Evolutionary conservation across 2,888 invertebrate genomes (phyloP).

Genomic region (Baccha elongata): DNA sequence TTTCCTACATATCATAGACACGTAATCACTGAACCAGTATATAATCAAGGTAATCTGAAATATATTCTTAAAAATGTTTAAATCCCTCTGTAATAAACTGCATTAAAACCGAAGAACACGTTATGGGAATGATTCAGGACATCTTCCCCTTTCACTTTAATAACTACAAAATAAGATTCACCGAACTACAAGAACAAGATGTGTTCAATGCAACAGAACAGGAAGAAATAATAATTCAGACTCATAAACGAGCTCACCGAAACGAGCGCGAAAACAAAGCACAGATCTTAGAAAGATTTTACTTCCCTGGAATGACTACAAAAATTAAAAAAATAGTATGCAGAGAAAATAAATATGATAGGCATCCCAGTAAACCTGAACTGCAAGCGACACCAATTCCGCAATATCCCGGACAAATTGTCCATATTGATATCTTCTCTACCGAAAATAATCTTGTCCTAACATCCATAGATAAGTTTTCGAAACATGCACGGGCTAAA

Average conservation of each 20-base stretch:
- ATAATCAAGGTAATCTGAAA: neutral
- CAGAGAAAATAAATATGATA: neutral
- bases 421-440: neutral
- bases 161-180: neutral
- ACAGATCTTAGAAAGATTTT: constrained; percentile 32
- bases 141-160: constrained; percentile 1
- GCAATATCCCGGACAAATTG: constrained; percentile 1
- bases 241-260: constrained; percentile 45
- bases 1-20: neutral
- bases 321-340: neutral
- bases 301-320: neutral
- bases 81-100: constrained; percentile 38
- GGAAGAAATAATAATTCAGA: constrained; percentile 17
- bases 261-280: constrained; percentile 36
- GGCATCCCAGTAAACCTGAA: neutral
- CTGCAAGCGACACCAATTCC: neutral
- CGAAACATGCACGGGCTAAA: neutral
- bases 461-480: neutral
- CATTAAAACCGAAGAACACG: constrained; percentile 3
- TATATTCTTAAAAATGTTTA: constrained; percentile 11
- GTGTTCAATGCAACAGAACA: constrained; percentile 8
- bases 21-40: neutral
- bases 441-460: neutral
- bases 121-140: constrained; percentile 37
- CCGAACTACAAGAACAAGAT: neutral